Evolutionary conservation across 1,140 invertebrate genomes (phyloP), one percentile per base, ranked within the genome.

Genomic region (Pogonus chalceus): DNA sequence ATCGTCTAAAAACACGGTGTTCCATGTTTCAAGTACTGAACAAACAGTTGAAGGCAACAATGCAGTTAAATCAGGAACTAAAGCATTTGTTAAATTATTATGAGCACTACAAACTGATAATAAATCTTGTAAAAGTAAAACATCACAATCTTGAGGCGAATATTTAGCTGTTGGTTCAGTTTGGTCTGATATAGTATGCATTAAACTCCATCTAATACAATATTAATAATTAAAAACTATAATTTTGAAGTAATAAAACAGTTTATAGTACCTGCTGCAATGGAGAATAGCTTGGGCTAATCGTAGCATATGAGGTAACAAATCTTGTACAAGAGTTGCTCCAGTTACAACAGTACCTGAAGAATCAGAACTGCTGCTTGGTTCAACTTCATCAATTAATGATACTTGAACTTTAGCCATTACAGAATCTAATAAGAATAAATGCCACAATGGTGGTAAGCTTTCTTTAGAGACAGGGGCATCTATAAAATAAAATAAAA

Each of bases 391-490:
- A 35, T 67, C 61, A 65, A 84, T 80, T 50, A 86, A 70, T 12
- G 79, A 69, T 23, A 85, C 80, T 67, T 85, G 82, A 2, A 85
- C 70, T 68, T 87, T 85, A 9, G 80, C 82, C 35, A 87, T 67
- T 4, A 87, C 76, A 37, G 79, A 75, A 62, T 85, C 83, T 49
- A 88, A 67, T 51, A 86, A 71, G 50, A 79, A 76, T 2, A 88
- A 67, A 35, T 83, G 79, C 67, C 78, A 80, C 1, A 87, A 66
- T 49, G 80, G 79, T 22, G 84, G 84, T 23, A 85, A 63, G 20
- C 77, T 65, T 18, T 73, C 65, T 58, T 75, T 77, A 37, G 71
- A 65, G 60, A 79, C 69, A 22, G 71, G 51, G 56, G 23, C 47
- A 53, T 24, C 26, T 53, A 51, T 51, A 52, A 61, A 52, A 39